Evolutionary conservation across 92 coral and sea anemone genomes (phyloP).

Genomic region (Parazoanthus darwini): DNA sequence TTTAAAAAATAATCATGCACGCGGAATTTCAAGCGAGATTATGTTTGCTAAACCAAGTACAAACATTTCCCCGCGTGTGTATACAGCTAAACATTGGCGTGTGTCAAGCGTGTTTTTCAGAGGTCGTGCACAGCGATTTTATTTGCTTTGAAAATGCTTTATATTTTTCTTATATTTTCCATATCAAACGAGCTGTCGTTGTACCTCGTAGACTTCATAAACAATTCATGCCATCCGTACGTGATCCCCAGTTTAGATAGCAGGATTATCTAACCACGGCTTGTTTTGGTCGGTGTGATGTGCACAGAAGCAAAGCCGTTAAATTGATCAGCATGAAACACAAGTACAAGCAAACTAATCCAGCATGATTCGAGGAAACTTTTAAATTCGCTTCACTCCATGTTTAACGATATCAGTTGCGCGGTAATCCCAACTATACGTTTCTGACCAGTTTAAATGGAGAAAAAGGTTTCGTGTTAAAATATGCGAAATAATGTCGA

Average conservation of each 20-base stretch:
- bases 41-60: constrained; percentile 29
- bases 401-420: background rate
- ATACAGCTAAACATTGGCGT: constrained; percentile 31
- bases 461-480: background rate
- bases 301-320: background rate
- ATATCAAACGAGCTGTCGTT: background rate
- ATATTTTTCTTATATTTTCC: background rate
- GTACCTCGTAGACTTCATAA: background rate
- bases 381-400: background rate
- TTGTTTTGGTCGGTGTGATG: constrained; percentile 15
- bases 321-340: constrained; percentile 3
- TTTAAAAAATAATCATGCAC: constrained; percentile 47
- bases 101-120: constrained; percentile 19
- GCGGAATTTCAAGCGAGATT: constrained; percentile 48
- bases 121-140: background rate
- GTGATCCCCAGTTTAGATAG: background rate
- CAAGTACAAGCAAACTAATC: background rate
- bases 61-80: constrained; percentile 32
- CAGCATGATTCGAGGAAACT: background rate
- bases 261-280: background rate
- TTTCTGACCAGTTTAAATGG: background rate
- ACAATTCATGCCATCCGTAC: background rate
- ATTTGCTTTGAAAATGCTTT: background rate
- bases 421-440: background rate
- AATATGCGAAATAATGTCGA: constrained; percentile 9